Evolutionary conservation across 2,113 vertebrate genomes (phyloP), one percentile per base, ranked within the genome.

Genomic region (Gavia stellata): DNA sequence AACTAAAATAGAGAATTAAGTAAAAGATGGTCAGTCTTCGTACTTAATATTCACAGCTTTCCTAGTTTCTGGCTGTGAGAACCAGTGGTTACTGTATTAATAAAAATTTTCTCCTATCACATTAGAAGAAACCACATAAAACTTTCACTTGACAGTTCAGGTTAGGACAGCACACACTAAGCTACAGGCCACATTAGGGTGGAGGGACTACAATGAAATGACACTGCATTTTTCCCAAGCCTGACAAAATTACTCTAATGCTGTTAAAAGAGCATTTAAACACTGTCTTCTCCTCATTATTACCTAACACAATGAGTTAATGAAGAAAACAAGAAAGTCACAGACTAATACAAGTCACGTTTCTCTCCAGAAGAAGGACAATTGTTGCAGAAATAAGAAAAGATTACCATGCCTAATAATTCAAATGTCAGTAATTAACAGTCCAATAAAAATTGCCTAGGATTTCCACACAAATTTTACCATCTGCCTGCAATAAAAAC

Each of bases 401-500:
- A 94, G 42, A 96, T 86, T 90, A 73, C n/a, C 56, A 79, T 56
- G 56, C 53, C 49, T 85, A 92, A 92, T 92, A 95, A 91, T 72
- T 81, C 44, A 95, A 96, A 86, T 65, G 42, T 16, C 42, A 88
- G 61, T 82, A 96, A 96, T 94, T 93, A 96, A 58, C 23, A 86
- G 56, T 25, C 36, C 42, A 89, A 90, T 86, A 93, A 94, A 97
- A 94, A 91, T 2, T 79, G 33, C 61, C 55, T 72, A 88, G 45
- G 31, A 81, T 94, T 93, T 81, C 81, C 31, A 91, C 81, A 92
- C 81, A 94, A 89, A 94, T 94, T 86, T 88, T 94, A 67, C 63
- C 86, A 79, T 86, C 88, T 94, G 75, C 53, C 80, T 88, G 81
- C 80, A 90, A 81, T 81, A 93, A 96, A 96, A 95, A 72, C 23